Conservation (phyloP, 2,888 invertebrate genomes). For the Apocheima hispidaria region DNA sequence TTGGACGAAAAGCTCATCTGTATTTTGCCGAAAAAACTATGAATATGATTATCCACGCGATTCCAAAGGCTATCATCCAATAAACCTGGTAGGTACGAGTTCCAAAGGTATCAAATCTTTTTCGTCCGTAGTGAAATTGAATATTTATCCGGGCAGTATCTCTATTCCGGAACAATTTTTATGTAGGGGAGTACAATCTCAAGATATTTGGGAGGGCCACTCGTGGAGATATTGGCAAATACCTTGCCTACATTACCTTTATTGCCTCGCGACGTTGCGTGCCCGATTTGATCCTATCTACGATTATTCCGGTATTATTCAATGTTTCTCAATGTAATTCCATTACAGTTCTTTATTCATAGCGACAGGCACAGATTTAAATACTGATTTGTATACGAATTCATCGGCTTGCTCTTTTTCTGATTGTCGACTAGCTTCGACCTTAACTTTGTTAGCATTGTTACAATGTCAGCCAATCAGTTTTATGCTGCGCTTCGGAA, state of each 20-base stretch:
- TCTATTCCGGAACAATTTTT: constrained; percentile 86
- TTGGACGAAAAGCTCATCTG: constrained; percentile 67
- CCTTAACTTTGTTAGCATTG: constrained; percentile 11
- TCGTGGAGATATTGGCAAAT: constrained; percentile 84
- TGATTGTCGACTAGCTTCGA: constrained; percentile 22
- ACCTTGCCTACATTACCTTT: constrained; percentile 85
- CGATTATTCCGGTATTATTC: constrained; percentile 76
- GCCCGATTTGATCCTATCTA: constrained; percentile 75
- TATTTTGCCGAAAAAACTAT: constrained; percentile 77
- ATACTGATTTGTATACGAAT: constrained; percentile 36
- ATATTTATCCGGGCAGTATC: constrained; percentile 86
- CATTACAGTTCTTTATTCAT: constrained; percentile 63
- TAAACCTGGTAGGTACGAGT: constrained; percentile 75
- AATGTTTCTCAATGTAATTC: constrained; percentile 73
- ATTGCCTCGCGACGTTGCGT: constrained; percentile 80
- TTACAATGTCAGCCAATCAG: constrained; percentile 17
- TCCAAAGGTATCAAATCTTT: constrained; percentile 85
- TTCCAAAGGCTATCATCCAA: constrained; percentile 84
- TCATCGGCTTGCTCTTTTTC: constrained; percentile 24
- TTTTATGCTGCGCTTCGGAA: constrained; percentile 11
- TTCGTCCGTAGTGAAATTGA: constrained; percentile 86
- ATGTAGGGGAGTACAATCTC: constrained; percentile 85
- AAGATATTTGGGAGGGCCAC: constrained; percentile 85
- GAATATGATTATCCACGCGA: constrained; percentile 84
- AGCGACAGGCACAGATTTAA: constrained; percentile 44